These are phyloP conservation scores for Protobothrops flavoviridis DNA, from an alignment of 2,113 vertebrate species.

Conservation along the genomic window DNA sequence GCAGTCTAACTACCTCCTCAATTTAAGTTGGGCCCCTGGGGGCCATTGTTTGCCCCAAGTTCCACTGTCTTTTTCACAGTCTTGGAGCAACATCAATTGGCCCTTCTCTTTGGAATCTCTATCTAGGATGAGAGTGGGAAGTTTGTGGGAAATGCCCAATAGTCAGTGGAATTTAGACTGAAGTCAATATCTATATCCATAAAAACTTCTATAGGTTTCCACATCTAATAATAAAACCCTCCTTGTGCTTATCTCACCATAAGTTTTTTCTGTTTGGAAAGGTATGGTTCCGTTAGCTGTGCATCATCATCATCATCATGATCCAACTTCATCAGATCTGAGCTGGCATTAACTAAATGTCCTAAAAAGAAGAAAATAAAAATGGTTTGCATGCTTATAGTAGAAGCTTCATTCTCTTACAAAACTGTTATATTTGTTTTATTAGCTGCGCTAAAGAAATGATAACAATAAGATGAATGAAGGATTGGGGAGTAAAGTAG, in stretches of 20 bases:
- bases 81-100: neutral
- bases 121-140: neutral
- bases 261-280: conserved; percentile 99
- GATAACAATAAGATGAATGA: neutral
- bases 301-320: conserved; percentile 95
- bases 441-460: neutral
- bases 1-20: neutral
- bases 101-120: neutral
- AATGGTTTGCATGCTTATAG: neutral
- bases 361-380: conserved; percentile 70
- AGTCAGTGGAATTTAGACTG: neutral
- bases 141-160: neutral
- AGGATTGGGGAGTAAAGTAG: neutral
- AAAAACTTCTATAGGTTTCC: neutral
- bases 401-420: neutral
- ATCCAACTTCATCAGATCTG: conserved; percentile 94
- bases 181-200: neutral
- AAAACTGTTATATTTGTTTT: neutral
- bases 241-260: conserved; percentile 79
- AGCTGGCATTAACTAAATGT: conserved; percentile 91
- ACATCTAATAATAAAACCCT: neutral
- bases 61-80: neutral
- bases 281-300: conserved; percentile 94
- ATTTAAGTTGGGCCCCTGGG: neutral
- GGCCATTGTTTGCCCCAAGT: neutral